A percentile compares a stretch with the other conserved stretches of the same genome.
Conservation (phyloP, 2,797 vertebrate species). For the Martes flavigula region DNA sequence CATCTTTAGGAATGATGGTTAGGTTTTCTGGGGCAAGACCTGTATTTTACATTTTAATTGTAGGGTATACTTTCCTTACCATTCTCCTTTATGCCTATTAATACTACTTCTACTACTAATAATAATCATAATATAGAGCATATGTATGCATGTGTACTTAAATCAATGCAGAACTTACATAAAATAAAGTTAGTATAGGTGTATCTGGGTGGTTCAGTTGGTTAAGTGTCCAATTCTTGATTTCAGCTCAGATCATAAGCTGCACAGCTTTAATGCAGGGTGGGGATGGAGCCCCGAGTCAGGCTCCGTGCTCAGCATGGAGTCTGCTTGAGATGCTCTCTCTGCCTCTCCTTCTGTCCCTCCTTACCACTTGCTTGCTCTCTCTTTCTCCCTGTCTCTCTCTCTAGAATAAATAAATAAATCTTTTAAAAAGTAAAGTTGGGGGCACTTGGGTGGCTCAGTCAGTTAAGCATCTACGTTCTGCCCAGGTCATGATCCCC, state of each 20-base stretch:
- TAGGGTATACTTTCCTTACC: neutral
- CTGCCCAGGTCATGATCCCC: too few species aligned
- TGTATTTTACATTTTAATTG: neutral
- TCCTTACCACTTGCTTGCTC: neutral
- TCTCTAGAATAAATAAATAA: neutral
- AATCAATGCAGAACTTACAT: neutral
- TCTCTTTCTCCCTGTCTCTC: neutral
- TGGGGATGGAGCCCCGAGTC: neutral
- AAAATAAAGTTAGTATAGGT: neutral
- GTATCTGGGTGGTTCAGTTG: neutral
- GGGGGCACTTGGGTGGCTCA: neutral
- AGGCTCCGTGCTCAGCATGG: neutral
- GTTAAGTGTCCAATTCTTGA: neutral
- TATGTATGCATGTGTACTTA: neutral
- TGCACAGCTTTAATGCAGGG: too few species aligned
- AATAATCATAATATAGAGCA: neutral
- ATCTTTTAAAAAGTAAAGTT: neutral
- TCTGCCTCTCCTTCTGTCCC: neutral
- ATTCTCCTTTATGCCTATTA: neutral
- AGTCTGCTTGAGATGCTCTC: neutral
- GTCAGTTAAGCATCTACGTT: neutral
- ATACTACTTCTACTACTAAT: neutral
- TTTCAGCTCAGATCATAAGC: neutral
- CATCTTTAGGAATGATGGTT: neutral
- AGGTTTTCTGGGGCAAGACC: neutral